Evolutionary conservation across 2,797 vertebrate genomes (phyloP).

Genomic region (Natrix natrix): DNA sequence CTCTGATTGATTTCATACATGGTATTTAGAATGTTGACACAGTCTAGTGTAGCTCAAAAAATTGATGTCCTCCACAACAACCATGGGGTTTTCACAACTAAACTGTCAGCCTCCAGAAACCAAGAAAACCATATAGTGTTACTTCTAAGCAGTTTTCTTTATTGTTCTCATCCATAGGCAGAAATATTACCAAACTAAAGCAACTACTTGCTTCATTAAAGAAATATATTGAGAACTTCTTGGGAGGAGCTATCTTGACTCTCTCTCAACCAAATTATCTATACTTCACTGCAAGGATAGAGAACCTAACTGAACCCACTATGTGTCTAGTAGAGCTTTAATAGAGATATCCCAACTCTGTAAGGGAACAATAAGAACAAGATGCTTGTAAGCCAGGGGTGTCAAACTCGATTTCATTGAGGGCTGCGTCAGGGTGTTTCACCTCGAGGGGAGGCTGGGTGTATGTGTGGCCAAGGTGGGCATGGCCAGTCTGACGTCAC

Average conservation of each 20-base stretch:
- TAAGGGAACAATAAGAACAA: not conserved
- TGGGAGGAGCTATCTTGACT: not conserved
- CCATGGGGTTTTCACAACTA: not conserved
- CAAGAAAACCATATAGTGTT: not conserved
- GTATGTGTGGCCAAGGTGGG: too few species aligned
- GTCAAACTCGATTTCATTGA: too few species aligned
- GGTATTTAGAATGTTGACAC: too few species aligned
- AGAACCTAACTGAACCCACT: not conserved
- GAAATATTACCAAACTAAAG: not conserved
- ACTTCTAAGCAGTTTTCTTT: not conserved
- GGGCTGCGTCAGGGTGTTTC: too few species aligned
- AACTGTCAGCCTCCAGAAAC: not conserved
- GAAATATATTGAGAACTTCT: not conserved
- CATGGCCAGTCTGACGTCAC: too few species aligned
- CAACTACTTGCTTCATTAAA: not conserved
- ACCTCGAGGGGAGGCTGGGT: too few species aligned
- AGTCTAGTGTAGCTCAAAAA: not conserved
- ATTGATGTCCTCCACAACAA: not conserved
- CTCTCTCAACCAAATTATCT: not conserved
- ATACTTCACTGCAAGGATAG: not conserved
- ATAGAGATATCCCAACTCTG: not conserved
- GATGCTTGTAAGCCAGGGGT: not conserved
- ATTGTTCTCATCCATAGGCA: not conserved
- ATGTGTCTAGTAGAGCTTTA: not conserved
- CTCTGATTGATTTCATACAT: too few species aligned